Base-by-base conservation (phyloP, 2,888 invertebrate genomes). In the Drosophila dives region DNA sequence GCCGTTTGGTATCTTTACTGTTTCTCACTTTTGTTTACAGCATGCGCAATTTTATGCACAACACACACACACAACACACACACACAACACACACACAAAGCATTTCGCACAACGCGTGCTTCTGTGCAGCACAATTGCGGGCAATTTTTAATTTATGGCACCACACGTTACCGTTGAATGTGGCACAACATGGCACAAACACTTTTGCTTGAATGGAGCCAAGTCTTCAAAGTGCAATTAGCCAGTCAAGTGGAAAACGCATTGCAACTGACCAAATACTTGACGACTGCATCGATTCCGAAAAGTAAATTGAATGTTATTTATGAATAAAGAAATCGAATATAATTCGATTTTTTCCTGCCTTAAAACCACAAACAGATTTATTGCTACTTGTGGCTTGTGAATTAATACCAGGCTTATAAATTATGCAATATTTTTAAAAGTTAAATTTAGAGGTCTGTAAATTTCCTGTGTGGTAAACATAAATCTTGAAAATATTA, bases 61-160 rank as follows among this genome's bases (percentile, higher is more conserved):
- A 45, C 62, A 63, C 80, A 59, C 51, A 72, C 54, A 72, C 51
- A 72, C 51, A 69, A 72, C 51, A 72, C 54, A 72, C 51, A 72
- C 54, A 72, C 51, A 72, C 54, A 72, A 72, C 29, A 45, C 62
- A 63, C 80, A 59, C 51, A 72, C 54, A 72, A 72, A 75, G 61
- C 68, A 23, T 34, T 59, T 17, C 38, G 23, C 10, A n/a, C 33
- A 32, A 54, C 64, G 54, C 53, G 29, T 66, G 50, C 34, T 54
- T 59, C 50, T 54, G 59, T 54, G 64, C 64, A 48, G 26, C 75
- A 79, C 88, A 63, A 71, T 64, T 65, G 71, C 64, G 58, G 86
- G 65, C 69, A 45, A 88, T 82, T 75, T 90, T 75, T 85, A 72
- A 90, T 90, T 88, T 90, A 82, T 82, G 63, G 58, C 38, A 60